phyloP scores from a whole-genome alignment of 2,113 vertebrate genomes.

The Heterotilapia buettikoferi region DNA sequence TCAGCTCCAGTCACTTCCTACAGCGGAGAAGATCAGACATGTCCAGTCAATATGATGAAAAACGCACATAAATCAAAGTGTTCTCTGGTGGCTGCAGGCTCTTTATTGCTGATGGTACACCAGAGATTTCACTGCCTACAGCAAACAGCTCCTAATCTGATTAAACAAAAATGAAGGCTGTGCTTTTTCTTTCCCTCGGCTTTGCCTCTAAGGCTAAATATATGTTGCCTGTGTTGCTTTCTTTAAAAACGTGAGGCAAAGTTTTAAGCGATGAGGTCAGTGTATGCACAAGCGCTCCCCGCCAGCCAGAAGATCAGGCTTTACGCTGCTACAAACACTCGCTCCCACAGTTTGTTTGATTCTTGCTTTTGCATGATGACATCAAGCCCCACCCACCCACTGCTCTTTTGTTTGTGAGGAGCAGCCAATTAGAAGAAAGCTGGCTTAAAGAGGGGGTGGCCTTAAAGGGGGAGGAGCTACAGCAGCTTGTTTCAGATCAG shows the following conservation, averaged over 20 bases:
- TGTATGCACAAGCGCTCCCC: background rate
- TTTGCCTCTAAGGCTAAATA: background rate
- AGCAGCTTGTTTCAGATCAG: background rate
- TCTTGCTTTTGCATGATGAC: background rate
- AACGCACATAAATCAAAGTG: background rate
- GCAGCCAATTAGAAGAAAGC: background rate
- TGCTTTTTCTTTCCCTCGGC: background rate
- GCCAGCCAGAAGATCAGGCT: background rate
- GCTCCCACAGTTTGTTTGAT: background rate
- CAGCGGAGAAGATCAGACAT: background rate
- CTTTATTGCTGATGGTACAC: background rate
- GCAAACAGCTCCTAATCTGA: background rate
- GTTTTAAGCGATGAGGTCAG: background rate
- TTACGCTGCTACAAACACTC: background rate
- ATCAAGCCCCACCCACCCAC: background rate
- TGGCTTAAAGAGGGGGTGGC: background rate
- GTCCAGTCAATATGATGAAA: background rate
- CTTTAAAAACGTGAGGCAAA: background rate
- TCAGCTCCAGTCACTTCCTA: background rate
- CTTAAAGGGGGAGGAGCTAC: background rate
- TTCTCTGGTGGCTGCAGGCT: background rate
- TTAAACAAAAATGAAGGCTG: background rate
- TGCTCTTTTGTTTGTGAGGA: background rate
- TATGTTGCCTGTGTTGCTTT: background rate
- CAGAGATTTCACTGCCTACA: background rate